These are phyloP conservation scores for Cephus pygmeus DNA, from an alignment of 2,888 invertebrate species.

Conservation along the genomic window DNA sequence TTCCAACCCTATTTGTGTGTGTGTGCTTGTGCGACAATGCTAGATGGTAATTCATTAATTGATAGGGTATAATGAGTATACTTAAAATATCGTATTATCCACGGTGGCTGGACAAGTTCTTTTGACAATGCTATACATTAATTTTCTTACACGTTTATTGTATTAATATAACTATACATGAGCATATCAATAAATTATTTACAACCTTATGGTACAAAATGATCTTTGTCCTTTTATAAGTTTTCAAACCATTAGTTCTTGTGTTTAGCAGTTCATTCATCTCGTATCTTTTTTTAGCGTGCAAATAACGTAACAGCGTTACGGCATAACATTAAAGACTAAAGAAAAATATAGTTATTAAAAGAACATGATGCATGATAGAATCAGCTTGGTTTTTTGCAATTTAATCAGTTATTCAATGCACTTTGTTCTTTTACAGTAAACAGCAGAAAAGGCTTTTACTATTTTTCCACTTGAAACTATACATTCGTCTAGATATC, in stretches of 20 bases:
- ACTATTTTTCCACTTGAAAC: slow-evolving; percentile 6
- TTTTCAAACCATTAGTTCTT: not conserved
- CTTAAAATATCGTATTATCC: slow-evolving; percentile 37
- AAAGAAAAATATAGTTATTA: not conserved
- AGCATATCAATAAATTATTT: slow-evolving; percentile 62
- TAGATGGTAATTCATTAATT: slow-evolving; percentile 13
- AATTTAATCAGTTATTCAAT: not conserved
- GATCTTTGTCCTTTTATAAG: not conserved
- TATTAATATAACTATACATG: slow-evolving; percentile 51
- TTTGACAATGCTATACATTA: slow-evolving; percentile 33
- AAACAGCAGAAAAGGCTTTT: not conserved
- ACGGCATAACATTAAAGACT: not conserved
- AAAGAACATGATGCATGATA: no score
- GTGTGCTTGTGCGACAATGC: not conserved
- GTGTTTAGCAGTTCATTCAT: not conserved
- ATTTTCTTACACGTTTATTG: slow-evolving; percentile 51
- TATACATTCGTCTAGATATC: slow-evolving; percentile 4
- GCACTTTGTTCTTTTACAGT: not conserved
- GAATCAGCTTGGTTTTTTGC: not conserved
- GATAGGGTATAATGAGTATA: slow-evolving; percentile 31
- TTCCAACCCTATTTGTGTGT: not conserved
- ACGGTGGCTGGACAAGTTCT: slow-evolving; percentile 42
- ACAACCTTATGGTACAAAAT: slow-evolving; percentile 54
- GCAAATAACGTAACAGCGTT: not conserved
- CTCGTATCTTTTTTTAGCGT: not conserved